These are phyloP conservation scores for Phrynosoma platyrhinos DNA, from an alignment of 2,113 vertebrate species.

Conservation along the genomic window DNA sequence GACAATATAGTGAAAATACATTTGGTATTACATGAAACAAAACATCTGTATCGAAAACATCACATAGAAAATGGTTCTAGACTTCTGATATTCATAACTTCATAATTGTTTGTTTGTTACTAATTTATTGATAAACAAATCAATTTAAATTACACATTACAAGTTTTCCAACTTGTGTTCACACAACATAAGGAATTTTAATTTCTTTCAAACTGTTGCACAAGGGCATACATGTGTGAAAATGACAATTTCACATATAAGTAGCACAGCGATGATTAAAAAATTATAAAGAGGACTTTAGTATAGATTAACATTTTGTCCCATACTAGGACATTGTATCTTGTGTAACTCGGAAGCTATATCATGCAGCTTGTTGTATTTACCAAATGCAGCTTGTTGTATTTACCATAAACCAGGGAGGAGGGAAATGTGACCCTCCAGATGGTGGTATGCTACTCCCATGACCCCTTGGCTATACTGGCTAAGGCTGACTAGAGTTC, in stretches of 20 bases:
- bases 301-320: not conserved
- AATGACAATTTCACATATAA: not conserved
- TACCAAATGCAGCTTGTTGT: slow-evolving; percentile 46
- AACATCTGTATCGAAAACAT: too few species aligned
- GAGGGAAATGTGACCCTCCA: not conserved
- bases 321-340: not conserved
- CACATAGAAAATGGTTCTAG: too few species aligned
- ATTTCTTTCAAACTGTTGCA: too few species aligned
- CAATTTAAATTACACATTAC: too few species aligned
- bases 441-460: not conserved
- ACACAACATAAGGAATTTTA: too few species aligned
- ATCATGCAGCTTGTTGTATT: slow-evolving; percentile 48
- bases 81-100: too few species aligned
- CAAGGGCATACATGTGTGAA: too few species aligned
- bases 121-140: too few species aligned
- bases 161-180: too few species aligned
- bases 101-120: too few species aligned
- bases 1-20: too few species aligned
- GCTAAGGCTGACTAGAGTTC: not conserved
- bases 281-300: not conserved
- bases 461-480: not conserved
- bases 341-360: not conserved
- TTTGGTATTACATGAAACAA: too few species aligned
- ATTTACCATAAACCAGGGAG: slow-evolving; percentile 29
- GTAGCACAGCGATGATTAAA: not conserved